Evolutionary conservation across 2,113 vertebrate genomes (phyloP).

Genomic region (Eulemur rufifrons): DNA sequence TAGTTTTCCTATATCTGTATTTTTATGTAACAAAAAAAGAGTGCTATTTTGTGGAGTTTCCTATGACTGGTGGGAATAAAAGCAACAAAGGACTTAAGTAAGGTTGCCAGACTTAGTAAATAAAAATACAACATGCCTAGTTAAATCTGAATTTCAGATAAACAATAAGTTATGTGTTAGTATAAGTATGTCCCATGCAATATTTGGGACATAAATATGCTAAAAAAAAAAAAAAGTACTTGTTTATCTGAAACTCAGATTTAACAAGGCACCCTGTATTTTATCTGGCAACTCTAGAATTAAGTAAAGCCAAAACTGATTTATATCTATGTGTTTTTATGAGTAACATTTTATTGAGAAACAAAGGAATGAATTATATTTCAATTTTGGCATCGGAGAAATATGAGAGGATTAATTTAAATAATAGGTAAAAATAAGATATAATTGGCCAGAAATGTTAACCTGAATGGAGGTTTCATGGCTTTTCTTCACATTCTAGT

Average conservation of each 20-base stretch:
- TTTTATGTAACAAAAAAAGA: slow-evolving; percentile 29
- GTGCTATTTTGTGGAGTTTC: not conserved
- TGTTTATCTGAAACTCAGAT: slow-evolving; percentile 48
- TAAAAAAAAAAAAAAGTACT: not conserved
- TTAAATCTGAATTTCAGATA: slow-evolving; percentile 45
- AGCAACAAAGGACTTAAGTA: not conserved
- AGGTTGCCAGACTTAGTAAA: not conserved
- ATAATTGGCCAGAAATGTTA: slow-evolving; percentile 43
- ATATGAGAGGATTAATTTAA: slow-evolving; percentile 26
- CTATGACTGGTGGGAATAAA: slow-evolving; percentile 23
- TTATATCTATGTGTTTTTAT: slow-evolving; percentile 23
- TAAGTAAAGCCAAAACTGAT: slow-evolving; percentile 41
- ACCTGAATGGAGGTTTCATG: not conserved
- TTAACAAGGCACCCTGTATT: not conserved
- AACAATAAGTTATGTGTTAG: slow-evolving; percentile 20
- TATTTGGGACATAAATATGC: not conserved
- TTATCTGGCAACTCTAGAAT: slow-evolving; percentile 30
- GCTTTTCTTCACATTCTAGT: slow-evolving; percentile 19
- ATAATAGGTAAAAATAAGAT: slow-evolving; percentile 44
- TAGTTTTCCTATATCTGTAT: not conserved
- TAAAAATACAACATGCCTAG: slow-evolving; percentile 33
- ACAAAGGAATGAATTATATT: slow-evolving; percentile 45
- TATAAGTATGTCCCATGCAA: not conserved
- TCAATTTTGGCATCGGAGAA: slow-evolving; percentile 27
- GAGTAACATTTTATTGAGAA: slow-evolving; percentile 38